These are phyloP conservation scores for Myrmophylax atrothorax DNA, from an alignment of 2,113 vertebrate species.

Conservation along the genomic window DNA sequence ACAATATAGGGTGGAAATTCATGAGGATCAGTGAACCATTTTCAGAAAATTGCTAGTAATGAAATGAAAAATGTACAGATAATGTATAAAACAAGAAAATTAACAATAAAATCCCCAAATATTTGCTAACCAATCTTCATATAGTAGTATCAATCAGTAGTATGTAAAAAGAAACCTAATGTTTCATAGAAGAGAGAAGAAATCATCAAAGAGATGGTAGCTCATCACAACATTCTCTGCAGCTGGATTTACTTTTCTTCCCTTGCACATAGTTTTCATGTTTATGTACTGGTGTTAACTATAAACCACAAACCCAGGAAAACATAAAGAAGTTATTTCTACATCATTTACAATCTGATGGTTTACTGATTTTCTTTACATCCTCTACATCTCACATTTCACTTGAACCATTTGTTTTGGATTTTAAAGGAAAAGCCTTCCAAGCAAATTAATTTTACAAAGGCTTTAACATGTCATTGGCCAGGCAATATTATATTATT, in stretches of 20 bases:
- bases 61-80: not conserved
- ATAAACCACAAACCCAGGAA: conserved; percentile 11
- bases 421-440: conserved; percentile 21
- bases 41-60: not conserved
- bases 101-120: not conserved
- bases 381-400: not conserved
- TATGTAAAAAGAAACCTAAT: not conserved
- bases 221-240: not conserved
- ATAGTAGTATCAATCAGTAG: not conserved
- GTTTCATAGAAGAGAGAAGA: not conserved
- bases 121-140: not conserved
- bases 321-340: conserved; percentile 46
- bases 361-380: conserved; percentile 43
- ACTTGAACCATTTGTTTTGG: conserved; percentile 24
- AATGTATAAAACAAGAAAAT: not conserved
- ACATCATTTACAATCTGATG: conserved; percentile 16
- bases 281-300: not conserved
- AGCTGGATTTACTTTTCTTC: conserved; percentile 10
- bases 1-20: not conserved
- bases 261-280: not conserved
- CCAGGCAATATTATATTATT: conserved; percentile 1
- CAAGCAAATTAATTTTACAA: conserved; percentile 26
- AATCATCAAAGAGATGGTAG: not conserved
- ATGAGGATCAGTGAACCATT: not conserved
- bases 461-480: not conserved